Conservation (phyloP, 2,888 invertebrate genomes). For the Romanomermis culicivorax region DNA sequence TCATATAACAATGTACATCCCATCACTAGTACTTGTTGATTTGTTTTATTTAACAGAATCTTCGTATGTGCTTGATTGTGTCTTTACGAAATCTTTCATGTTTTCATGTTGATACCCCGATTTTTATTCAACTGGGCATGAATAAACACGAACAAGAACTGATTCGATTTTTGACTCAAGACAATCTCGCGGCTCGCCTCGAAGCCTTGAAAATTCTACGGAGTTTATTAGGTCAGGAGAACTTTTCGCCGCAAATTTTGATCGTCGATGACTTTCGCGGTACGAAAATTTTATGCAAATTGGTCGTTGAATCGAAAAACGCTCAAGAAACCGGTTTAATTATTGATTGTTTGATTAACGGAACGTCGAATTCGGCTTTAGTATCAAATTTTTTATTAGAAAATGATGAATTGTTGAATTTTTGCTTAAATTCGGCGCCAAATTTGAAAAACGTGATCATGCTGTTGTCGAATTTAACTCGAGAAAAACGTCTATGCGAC, state of each 20-base stretch:
- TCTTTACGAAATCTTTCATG: too few relatives aligned
- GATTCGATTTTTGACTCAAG: too few relatives aligned
- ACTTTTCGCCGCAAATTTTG: background rate
- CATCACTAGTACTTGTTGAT: too few relatives aligned
- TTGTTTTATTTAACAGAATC: too few relatives aligned
- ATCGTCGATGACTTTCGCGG: background rate
- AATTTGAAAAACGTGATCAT: too few relatives aligned
- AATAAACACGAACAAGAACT: too few relatives aligned
- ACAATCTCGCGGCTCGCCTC: background rate
- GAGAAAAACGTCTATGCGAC: background rate
- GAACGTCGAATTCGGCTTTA: background rate
- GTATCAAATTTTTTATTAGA: background rate
- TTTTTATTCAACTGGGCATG: too few relatives aligned
- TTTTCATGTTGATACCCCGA: too few relatives aligned
- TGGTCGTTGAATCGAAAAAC: background rate
- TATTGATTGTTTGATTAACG: background rate
- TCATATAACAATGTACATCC: too few relatives aligned
- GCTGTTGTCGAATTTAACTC: slow-evolving; percentile 2
- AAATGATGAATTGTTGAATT: background rate
- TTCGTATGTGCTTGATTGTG: too few relatives aligned
- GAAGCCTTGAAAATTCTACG: background rate
- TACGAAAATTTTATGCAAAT: background rate
- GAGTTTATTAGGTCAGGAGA: background rate
- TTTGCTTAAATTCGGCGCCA: background rate
- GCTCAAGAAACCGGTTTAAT: background rate